Evolutionary conservation across 1,140 invertebrate genomes (phyloP), one percentile per base, ranked within the genome.

Genomic region (Leptinotarsa defecta): DNA sequence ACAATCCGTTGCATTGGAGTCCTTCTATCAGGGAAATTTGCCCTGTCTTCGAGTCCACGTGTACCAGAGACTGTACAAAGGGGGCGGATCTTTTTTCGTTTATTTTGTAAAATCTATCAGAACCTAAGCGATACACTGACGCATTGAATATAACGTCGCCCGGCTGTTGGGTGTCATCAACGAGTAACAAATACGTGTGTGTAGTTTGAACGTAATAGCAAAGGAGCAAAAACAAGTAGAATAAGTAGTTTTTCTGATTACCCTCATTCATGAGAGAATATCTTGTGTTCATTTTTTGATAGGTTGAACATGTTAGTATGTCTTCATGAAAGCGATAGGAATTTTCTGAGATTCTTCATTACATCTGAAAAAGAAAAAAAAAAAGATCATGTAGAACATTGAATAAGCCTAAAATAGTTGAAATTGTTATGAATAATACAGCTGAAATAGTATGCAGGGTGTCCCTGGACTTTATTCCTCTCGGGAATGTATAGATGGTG

Each of bases 61-160:
- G 87, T 62, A 96, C 88, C 67, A 95, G 87, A 80, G 92, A 91
- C 74, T 92, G 89, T 1, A 95, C 94, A 85, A 95, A 95, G 84
- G 91, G 91, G 2, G 93, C 93, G 27, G 93, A 95, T 76, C 93
- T 88, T 77, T 95, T 91, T 17, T 88, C 86, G 80, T 95, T 94
- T 57, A 94, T 91, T 80, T 91, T 88, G 86, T 95, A 95, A 74
- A 89, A 88, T 49, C 93, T 86, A 79, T 92, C 90, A 13, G 92
- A 91, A 73, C 92, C 92, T 17, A 94, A 86, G 75, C 92, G 90
- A 68, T 93, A 92, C n/a, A 94, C 91, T 4, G 92, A 93, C 11
- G 93, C 91, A 86, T 95, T 92, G 85, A 95, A 93, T 62, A 95
- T 89, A n/a, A 91, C 84, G 52, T 90, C 88, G 8, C 93, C 93